Conservation (phyloP, 2,888 invertebrate species). For the Heliconius cydno region DNA sequence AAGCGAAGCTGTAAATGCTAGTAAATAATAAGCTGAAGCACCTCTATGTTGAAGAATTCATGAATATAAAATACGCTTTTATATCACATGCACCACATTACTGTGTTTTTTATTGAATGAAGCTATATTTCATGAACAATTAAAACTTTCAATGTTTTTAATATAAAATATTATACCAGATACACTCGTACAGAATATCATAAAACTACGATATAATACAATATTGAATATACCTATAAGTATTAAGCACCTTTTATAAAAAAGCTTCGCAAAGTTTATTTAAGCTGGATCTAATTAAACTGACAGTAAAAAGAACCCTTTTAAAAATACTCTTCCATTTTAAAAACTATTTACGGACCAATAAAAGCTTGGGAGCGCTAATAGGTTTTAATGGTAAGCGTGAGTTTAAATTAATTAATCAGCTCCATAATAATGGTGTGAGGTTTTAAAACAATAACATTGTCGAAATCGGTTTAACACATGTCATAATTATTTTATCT, state of each 20-base stretch:
- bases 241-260: not conserved
- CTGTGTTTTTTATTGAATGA: not conserved
- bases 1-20: too few relatives aligned
- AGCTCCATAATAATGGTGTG: conserved; percentile 39
- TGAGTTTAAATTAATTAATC: conserved; percentile 45
- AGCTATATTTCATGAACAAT: not conserved
- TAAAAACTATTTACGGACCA: conserved; percentile 33
- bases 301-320: conserved; percentile 18
- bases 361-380: conserved; percentile 40
- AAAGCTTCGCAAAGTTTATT: not conserved
- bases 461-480: conserved; percentile 35
- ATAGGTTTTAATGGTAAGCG: conserved; percentile 44
- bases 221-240: not conserved
- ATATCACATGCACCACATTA: not conserved
- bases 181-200: not conserved
- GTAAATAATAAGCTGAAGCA: too few relatives aligned
- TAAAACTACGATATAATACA: not conserved
- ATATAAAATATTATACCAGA: not conserved
- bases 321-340: conserved; percentile 28
- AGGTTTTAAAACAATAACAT: conserved; percentile 43
- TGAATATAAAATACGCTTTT: too few relatives aligned
- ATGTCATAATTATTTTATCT: conserved; percentile 13
- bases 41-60: too few relatives aligned
- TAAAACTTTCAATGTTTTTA: not conserved
- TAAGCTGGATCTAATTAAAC: conserved; percentile 14